Evolutionary conservation across 2,113 vertebrate genomes (phyloP).

Genomic region (Cyanoramphus novaezelandiae): DNA sequence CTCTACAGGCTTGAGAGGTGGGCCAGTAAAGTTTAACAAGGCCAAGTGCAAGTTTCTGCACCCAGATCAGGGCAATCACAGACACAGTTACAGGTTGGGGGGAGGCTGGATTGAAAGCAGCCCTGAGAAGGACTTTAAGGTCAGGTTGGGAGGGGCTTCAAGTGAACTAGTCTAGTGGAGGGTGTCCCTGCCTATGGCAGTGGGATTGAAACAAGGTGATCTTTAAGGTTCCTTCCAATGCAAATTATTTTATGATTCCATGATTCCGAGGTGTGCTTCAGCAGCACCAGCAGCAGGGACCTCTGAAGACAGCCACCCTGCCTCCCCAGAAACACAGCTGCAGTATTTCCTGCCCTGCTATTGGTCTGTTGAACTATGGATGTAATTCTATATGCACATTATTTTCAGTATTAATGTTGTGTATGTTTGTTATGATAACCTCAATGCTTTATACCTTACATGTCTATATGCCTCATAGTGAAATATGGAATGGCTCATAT

Average conservation of each 20-base stretch:
- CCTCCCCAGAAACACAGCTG: neutral
- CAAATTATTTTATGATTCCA: neutral
- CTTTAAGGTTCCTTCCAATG: neutral
- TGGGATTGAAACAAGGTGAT: neutral
- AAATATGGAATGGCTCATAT: neutral
- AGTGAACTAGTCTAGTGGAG: neutral
- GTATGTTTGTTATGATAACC: neutral
- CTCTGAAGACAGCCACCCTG: rapidly evolving
- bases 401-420: neutral
- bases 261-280: neutral
- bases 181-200: neutral
- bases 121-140: neutral
- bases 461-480: neutral
- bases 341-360: neutral
- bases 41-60: neutral
- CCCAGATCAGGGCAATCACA: neutral
- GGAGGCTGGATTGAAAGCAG: neutral
- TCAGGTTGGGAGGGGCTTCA: neutral
- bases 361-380: neutral
- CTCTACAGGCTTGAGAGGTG: neutral
- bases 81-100: neutral
- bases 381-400: neutral
- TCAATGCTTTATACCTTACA: neutral
- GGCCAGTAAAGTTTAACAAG: neutral
- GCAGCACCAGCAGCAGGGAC: rapidly evolving